Evolutionary conservation across 1,140 invertebrate species (phyloP).

Genomic region (Brachionus paranguensis): DNA sequence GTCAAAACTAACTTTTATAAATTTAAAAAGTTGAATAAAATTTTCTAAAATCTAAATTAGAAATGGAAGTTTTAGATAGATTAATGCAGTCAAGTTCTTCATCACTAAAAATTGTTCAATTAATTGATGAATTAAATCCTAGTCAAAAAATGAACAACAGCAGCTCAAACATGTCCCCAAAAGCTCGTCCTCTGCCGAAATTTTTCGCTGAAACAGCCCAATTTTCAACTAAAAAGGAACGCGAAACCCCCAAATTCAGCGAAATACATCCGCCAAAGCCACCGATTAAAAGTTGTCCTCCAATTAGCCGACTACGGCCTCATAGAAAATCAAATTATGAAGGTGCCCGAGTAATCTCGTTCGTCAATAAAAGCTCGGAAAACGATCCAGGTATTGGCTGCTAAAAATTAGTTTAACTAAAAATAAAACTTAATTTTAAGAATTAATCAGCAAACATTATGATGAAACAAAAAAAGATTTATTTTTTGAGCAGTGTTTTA

Average conservation of each 20-base stretch:
- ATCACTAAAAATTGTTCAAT: neutral
- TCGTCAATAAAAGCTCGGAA: constrained; percentile 13
- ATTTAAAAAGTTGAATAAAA: neutral
- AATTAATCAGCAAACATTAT: constrained; percentile 45
- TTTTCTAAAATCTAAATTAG: neutral
- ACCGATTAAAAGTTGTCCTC: constrained; percentile 39
- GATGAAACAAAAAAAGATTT: constrained; percentile 50
- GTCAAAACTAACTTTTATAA: neutral
- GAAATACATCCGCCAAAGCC: constrained; percentile 36
- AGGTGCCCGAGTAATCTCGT: constrained; percentile 31
- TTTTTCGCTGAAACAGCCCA: constrained; percentile 15
- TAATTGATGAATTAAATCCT: neutral
- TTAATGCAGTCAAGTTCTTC: neutral
- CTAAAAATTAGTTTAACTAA: neutral
- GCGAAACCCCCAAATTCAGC: constrained; percentile 32
- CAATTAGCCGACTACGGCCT: constrained; percentile 9
- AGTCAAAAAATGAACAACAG: constrained; percentile 7
- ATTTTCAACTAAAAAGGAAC: constrained; percentile 38
- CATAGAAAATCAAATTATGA: neutral
- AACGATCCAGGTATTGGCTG: neutral
- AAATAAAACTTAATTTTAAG: neutral
- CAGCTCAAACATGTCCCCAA: neutral
- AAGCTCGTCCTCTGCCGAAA: constrained; percentile 12
- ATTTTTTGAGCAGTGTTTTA: constrained; percentile 65
- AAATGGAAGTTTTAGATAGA: constrained; percentile 18